A percentile compares a stretch with the other conserved stretches of the same genome.
phyloP scores from a whole-genome alignment of 2,113 vertebrate species.

The Haemorhous mexicanus region DNA sequence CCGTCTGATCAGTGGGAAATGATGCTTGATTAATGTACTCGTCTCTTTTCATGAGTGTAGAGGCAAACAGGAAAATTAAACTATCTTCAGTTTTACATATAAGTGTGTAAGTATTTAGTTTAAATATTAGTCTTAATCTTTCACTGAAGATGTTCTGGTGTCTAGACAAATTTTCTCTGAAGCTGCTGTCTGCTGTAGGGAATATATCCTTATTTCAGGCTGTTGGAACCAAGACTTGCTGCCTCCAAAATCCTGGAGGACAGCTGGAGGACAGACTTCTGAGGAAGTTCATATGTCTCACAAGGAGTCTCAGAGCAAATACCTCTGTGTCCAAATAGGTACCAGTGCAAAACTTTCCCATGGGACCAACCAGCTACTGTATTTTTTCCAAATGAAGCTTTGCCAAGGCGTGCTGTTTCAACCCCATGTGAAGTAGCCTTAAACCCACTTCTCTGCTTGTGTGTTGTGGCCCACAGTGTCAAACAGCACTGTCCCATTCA shows the following conservation, averaged over 20 bases:
- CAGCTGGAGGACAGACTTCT: neutral
- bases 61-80: neutral
- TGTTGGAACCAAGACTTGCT: neutral
- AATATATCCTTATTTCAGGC: neutral
- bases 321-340: neutral
- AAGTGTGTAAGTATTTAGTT: neutral
- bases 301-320: neutral
- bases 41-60: neutral
- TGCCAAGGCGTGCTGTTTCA: neutral
- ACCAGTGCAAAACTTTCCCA: neutral
- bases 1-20: neutral
- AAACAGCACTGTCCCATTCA: neutral
- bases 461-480: neutral
- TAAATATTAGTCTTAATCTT: neutral
- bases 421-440: neutral
- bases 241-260: neutral
- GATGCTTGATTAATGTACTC: neutral
- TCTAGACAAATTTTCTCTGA: neutral
- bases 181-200: neutral
- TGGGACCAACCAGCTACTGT: neutral
- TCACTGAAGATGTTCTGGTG: neutral
- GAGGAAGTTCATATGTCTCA: neutral
- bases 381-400: neutral
- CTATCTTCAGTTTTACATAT: neutral
- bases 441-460: neutral